phyloP scores from a whole-genome alignment of 2,113 vertebrate genomes.

The Oryzias melastigma region DNA sequence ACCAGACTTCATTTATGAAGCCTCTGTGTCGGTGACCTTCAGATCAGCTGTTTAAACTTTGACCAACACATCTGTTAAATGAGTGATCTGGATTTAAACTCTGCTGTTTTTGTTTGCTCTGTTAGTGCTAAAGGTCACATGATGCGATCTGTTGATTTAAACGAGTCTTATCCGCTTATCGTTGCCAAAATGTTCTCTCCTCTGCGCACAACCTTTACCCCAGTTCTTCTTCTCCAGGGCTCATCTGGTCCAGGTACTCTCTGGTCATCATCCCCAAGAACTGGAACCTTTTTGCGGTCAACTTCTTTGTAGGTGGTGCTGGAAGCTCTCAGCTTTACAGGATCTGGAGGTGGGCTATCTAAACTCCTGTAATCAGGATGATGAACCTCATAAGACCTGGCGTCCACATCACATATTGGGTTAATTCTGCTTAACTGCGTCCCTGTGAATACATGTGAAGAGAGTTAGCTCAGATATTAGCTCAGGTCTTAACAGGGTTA shows the following conservation, averaged over 20 bases:
- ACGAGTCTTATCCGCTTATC: slow-evolving; percentile 46
- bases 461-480: no score
- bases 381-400: no score
- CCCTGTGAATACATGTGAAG: no score
- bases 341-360: slow-evolving; percentile 86
- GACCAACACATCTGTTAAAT: no score
- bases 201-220: slow-evolving; percentile 17
- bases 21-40: no score
- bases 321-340: slow-evolving; percentile 90
- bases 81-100: no score
- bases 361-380: no score
- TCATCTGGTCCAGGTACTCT: slow-evolving; percentile 98
- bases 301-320: slow-evolving; percentile 92
- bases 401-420: no score
- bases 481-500: no score
- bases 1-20: neutral
- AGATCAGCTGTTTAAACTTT: no score
- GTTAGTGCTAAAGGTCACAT: slow-evolving; percentile 38
- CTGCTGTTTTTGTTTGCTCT: neutral
- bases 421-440: no score
- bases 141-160: slow-evolving; percentile 20
- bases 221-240: slow-evolving; percentile 73
- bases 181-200: slow-evolving; percentile 34
- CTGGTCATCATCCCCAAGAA: slow-evolving; percentile 98
- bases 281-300: slow-evolving; percentile 96